Conservation (phyloP, 2,113 vertebrate genomes). For the Onychostoma macrolepis region DNA sequence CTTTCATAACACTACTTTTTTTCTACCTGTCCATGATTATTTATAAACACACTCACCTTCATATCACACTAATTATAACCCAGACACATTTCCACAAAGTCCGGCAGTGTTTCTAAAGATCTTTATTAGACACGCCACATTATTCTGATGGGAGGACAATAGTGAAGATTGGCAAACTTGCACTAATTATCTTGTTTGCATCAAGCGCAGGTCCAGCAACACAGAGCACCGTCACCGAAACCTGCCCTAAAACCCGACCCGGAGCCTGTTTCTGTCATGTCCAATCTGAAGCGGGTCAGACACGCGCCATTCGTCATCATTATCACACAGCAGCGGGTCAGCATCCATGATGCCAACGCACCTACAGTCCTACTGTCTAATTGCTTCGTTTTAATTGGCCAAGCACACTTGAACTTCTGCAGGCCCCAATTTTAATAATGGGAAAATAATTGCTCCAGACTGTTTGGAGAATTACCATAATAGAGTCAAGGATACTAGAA, state of each 20-base stretch:
- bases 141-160: background rate
- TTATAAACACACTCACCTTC: background rate
- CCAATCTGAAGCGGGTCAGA: background rate
- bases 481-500: constrained; percentile 50
- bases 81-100: background rate
- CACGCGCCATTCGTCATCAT: background rate
- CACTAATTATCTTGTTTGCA: constrained; percentile 1
- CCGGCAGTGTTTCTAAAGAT: background rate
- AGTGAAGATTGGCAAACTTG: background rate
- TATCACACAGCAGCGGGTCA: background rate
- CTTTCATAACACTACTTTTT: background rate
- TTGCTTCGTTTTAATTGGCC: background rate
- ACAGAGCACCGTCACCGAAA: background rate
- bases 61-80: constrained; percentile 8
- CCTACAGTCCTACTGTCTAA: background rate
- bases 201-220: background rate
- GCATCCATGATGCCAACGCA: background rate
- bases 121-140: background rate
- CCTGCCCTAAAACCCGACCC: background rate
- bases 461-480: constrained; percentile 55
- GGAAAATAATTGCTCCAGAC: constrained; percentile 58
- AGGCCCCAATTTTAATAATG: constrained; percentile 56
- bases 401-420: background rate
- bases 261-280: constrained; percentile 1
- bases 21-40: background rate